A percentile compares a stretch with the other conserved stretches of the same genome.
Conservation (phyloP, 1,140 invertebrate species). For the Microplitis mediator region DNA sequence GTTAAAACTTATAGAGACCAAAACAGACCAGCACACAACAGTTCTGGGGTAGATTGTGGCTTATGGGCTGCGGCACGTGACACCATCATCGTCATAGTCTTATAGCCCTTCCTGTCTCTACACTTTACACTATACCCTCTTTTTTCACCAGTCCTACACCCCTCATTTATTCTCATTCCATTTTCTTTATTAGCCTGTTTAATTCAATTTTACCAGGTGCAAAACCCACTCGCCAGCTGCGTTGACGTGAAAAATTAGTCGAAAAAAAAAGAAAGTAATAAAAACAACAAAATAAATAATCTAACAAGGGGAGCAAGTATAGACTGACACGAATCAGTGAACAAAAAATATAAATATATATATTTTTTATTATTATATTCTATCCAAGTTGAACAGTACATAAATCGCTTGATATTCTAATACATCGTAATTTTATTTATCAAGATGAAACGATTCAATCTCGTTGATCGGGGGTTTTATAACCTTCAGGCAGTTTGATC, state of each 20-base stretch:
- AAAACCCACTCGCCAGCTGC: constrained; percentile 19
- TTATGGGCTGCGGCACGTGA: background rate
- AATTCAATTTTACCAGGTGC: constrained; percentile 24
- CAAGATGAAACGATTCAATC: constrained; percentile 26
- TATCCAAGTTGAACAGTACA: background rate
- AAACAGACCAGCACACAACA: too few species aligned
- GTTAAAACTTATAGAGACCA: too few species aligned
- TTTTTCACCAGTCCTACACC: background rate
- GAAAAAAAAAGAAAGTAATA: background rate
- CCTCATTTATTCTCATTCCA: background rate
- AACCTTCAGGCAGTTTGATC: constrained; percentile 18
- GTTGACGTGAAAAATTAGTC: constrained; percentile 14
- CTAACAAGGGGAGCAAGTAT: background rate
- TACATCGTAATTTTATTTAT: constrained; percentile 23
- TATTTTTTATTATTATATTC: background rate
- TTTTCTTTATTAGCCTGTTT: constrained; percentile 22
- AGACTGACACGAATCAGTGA: too few species aligned
- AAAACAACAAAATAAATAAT: background rate
- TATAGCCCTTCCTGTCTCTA: background rate
- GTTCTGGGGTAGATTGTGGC: too few species aligned
- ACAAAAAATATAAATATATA: background rate
- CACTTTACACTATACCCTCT: constrained; percentile 9
- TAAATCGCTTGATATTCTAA: background rate
- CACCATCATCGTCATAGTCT: background rate
- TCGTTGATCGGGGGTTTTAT: constrained; percentile 18